Conservation (phyloP, 2,113 vertebrate species). For the Scomber scombrus region DNA sequence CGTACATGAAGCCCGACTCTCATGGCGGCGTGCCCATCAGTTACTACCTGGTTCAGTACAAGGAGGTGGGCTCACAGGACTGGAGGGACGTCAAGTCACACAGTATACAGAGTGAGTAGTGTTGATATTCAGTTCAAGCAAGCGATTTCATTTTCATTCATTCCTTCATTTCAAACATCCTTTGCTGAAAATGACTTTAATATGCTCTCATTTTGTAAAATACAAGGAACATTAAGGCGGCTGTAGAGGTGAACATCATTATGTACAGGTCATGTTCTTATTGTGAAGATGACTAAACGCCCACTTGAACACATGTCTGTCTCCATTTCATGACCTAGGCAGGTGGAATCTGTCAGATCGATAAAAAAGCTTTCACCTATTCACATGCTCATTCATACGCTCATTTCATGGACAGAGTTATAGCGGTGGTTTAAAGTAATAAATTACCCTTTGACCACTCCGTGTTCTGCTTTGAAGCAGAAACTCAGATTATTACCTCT, state of each 20-base stretch:
- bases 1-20: constrained; percentile 95
- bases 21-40: constrained; percentile 97
- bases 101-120: constrained; percentile 94
- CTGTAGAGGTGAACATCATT: neutral
- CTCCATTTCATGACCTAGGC: neutral
- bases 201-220: neutral
- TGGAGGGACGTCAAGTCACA: constrained; percentile 96
- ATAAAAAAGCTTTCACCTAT: neutral
- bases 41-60: constrained; percentile 96
- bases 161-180: too few species aligned
- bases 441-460: neutral
- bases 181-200: neutral
- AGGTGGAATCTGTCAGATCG: neutral
- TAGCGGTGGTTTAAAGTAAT: too few species aligned
- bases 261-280: neutral
- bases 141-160: too few species aligned
- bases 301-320: neutral
- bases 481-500: neutral
- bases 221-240: neutral
- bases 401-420: neutral
- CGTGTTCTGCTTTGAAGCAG: neutral
- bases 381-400: neutral
- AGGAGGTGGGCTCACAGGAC: constrained; percentile 90
- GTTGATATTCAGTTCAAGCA: too few species aligned
- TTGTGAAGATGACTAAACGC: neutral